Evolutionary conservation across 2,797 vertebrate genomes (phyloP).

Genomic region (Menidia menidia): DNA sequence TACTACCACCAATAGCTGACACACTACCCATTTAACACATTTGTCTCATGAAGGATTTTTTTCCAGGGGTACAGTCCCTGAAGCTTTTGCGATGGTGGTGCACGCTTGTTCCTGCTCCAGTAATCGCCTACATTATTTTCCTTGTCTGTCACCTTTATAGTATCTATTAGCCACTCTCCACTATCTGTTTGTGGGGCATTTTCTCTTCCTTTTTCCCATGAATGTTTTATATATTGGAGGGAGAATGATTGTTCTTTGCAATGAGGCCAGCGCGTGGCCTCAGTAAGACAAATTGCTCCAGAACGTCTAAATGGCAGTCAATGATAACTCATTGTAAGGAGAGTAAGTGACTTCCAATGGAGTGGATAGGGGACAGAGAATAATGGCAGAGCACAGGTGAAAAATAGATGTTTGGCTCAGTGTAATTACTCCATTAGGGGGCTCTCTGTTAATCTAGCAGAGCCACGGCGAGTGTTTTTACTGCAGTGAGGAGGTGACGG

Average conservation of each 20-base stretch:
- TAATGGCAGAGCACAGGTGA: constrained; percentile 90
- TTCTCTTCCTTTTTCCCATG: constrained; percentile 85
- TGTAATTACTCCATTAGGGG: constrained; percentile 90
- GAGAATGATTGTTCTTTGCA: constrained; percentile 95
- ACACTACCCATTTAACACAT: constrained; percentile 76
- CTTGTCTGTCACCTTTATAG: constrained; percentile 82
- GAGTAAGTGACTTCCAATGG: constrained; percentile 96
- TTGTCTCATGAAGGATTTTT: constrained; percentile 60
- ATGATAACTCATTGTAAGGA: constrained; percentile 98
- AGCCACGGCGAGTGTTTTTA: constrained; percentile 84
- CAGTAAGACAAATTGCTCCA: constrained; percentile 96
- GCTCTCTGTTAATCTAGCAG: constrained; percentile 87
- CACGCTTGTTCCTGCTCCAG: constrained; percentile 71
- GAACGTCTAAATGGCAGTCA: constrained; percentile 95
- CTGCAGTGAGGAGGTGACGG: constrained; percentile 78
- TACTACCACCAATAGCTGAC: constrained; percentile 67
- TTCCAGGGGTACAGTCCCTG: constrained; percentile 55
- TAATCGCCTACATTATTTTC: constrained; percentile 85
- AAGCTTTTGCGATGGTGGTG: constrained; percentile 72
- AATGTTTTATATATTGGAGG: constrained; percentile 94
- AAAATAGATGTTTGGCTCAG: constrained; percentile 91
- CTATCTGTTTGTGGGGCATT: constrained; percentile 85
- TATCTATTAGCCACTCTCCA: constrained; percentile 84
- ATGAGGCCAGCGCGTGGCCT: constrained; percentile 89
- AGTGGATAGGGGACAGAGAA: constrained; percentile 94